A percentile compares a stretch with the other conserved stretches of the same genome.
Conservation (phyloP, 1,140 invertebrate genomes). For the Scylla paramamosain region DNA sequence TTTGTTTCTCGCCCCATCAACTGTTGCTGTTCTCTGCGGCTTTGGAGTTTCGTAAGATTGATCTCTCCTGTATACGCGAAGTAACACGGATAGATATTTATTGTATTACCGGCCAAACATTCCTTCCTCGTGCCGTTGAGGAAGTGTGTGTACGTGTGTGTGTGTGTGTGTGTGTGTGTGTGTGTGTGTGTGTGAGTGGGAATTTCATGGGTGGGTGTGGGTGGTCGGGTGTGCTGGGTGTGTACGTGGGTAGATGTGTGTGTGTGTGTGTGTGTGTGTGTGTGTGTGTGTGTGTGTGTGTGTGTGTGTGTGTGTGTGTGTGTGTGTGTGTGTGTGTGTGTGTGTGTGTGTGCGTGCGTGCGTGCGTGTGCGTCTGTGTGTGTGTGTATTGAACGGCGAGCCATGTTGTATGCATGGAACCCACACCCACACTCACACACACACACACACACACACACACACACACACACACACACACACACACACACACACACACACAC, state of each 20-base stretch:
- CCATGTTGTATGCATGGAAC: background rate
- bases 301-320: background rate
- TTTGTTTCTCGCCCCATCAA: no score
- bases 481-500: background rate
- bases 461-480: slow-evolving; percentile 43
- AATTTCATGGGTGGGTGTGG: background rate
- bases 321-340: slow-evolving; percentile 28
- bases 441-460: slow-evolving; percentile 43
- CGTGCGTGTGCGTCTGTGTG: background rate
- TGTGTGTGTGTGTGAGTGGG: background rate
- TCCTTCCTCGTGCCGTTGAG: background rate
- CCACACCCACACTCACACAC: background rate
- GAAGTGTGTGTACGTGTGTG: background rate
- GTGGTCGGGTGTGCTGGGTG: background rate
- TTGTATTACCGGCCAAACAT: background rate
- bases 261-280: background rate
- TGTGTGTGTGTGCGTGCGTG: slow-evolving; percentile 29
- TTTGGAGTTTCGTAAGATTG: no score
- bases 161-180: slow-evolving; percentile 26
- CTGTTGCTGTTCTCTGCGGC: no score
- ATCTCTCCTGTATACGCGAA: no score
- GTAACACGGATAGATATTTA: background rate
- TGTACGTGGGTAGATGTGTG: background rate
- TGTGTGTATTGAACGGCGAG: background rate
- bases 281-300: background rate